Conservation (phyloP, 2,113 vertebrate species). For the Cryptotis parvus region DNA sequence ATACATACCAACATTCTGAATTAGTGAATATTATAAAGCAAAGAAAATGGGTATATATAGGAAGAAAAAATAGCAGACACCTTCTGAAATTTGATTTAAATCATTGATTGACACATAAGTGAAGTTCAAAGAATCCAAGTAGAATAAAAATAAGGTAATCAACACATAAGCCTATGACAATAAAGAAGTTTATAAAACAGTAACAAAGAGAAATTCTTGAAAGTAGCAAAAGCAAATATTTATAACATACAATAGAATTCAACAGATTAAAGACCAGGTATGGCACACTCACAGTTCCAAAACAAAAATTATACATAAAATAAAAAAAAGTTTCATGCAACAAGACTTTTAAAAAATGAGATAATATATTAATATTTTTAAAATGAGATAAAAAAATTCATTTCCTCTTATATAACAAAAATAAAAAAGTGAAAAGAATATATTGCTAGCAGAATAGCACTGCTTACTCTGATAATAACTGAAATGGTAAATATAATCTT, state of each 20-base stretch:
- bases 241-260: neutral
- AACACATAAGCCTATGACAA: neutral
- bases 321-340: neutral
- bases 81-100: neutral
- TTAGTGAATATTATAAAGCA: neutral
- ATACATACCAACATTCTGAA: neutral
- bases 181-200: neutral
- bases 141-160: neutral
- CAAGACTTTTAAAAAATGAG: neutral
- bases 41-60: too few relatives aligned
- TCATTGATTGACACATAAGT: neutral
- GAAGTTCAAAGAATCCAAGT: neutral
- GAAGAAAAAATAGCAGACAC: neutral
- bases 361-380: too few relatives aligned
- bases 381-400: neutral
- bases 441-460: neutral
- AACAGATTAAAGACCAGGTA: neutral
- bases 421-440: neutral
- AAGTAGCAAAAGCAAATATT: neutral
- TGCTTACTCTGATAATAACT: neutral
- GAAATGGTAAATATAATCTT: neutral
- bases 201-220: neutral
- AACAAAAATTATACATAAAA: neutral
- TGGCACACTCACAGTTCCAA: neutral
- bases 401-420: neutral